Base-by-base conservation (phyloP, 2,888 invertebrate species). In the Pollenia labialis region DNA sequence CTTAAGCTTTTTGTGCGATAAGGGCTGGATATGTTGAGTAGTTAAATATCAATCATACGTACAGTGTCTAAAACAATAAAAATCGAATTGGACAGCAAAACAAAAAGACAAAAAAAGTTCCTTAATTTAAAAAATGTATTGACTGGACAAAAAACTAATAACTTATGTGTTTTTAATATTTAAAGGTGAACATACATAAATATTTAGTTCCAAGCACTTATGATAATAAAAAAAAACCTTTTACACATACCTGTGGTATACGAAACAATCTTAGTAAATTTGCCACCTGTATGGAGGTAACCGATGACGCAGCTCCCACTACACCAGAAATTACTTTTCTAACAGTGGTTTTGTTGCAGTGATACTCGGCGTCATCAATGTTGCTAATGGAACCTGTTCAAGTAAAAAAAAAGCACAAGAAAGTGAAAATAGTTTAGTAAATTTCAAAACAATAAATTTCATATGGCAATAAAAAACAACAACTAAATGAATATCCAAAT, bases 271-370 rank as follows among this genome's bases (percentile, higher is more conserved):
- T 95, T 85, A 99, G 94, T 85, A 97, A 94, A 94, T 97, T 99
- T 87, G 98, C 98, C 86, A 99, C 98, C 94, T 99, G 98, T 91
- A 99, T 98, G 60, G 98, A 98, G 74, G 98, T 99, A 89, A 98
- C 98, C 90, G 98, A 98, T 56, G 98, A 98, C 16, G 97, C 97
- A 6, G 97, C 97, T 4, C 97, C 97, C 50, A 97, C 96, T 10
- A 97, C 97, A 2, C 97, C 97, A 8, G 97, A 97, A 90, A 97
- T 97, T 69, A 97, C 97, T 93, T 98, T 97, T 71, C 97, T 95
- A 83, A 97, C 96, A 89, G 97, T 96, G 0, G 96, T 96, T 91
- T 97, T 97, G 92, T 96, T 96, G 94, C 97, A 98, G 91, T 96
- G 96, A 92, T 96, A 96, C 92, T 97, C 97, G 9, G 96, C 97